These are phyloP conservation scores for Cebidichthys violaceus DNA, from an alignment of 2,113 vertebrate genomes.

Conservation along the genomic window DNA sequence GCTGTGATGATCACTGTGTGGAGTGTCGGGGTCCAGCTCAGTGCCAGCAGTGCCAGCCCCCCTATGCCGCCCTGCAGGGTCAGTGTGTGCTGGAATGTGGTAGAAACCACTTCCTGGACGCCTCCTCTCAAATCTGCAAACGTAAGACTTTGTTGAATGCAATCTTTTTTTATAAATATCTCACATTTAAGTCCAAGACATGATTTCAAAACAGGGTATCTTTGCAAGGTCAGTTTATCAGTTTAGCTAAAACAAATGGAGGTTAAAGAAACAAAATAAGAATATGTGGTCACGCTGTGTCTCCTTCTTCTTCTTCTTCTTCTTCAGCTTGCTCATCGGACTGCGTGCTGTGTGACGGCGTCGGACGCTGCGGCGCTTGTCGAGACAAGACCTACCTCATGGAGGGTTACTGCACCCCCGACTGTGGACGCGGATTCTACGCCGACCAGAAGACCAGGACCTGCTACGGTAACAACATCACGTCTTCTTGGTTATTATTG, in stretches of 20 bases:
- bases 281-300: not conserved
- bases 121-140: constrained; percentile 73
- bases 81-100: constrained; percentile 87
- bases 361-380: constrained; percentile 84
- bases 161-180: not conserved
- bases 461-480: constrained; percentile 86
- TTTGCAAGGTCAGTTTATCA: not conserved
- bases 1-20: constrained; percentile 87
- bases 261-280: not conserved
- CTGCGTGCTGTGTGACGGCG: constrained; percentile 86
- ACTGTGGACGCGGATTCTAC: constrained; percentile 88
- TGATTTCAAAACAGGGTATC: not conserved
- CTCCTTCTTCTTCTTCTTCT: no score
- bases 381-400: constrained; percentile 82
- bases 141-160: constrained; percentile 76
- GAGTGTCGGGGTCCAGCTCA: constrained; percentile 80
- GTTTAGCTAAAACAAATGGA: not conserved
- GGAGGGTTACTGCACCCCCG: constrained; percentile 84
- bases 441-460: constrained; percentile 77
- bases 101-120: constrained; percentile 80
- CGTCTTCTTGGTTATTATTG: not conserved
- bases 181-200: not conserved
- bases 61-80: constrained; percentile 80
- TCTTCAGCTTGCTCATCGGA: constrained; percentile 87
- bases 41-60: constrained; percentile 86